Conservation (phyloP, 2,888 invertebrate genomes). For the Lepas anatifera region DNA sequence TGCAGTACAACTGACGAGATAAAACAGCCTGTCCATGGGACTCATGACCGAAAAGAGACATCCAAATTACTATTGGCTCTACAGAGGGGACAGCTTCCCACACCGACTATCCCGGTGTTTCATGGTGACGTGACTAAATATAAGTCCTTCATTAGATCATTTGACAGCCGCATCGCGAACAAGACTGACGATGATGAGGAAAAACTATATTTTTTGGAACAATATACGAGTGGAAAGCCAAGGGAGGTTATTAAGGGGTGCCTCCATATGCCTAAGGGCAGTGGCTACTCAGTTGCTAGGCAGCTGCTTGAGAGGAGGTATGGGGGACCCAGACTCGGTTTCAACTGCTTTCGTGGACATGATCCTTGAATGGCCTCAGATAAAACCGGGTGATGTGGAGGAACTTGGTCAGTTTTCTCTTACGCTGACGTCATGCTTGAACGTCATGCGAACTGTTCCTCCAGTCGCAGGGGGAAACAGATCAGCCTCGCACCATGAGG, state of each 20-base stretch:
- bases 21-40: background rate
- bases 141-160: slow-evolving; percentile 2
- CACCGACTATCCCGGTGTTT: too few species aligned
- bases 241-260: background rate
- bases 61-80: background rate
- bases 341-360: background rate
- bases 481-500: slow-evolving; percentile 11
- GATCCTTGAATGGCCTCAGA: background rate
- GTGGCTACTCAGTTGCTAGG: slow-evolving; percentile 6
- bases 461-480: background rate
- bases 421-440: background rate
- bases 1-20: background rate
- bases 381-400: slow-evolving; percentile 7
- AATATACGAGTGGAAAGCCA: slow-evolving; percentile 9
- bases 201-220: slow-evolving; percentile 1
- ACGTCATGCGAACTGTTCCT: background rate
- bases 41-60: too few species aligned
- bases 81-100: background rate
- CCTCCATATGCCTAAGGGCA: too few species aligned
- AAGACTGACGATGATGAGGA: slow-evolving; percentile 12
- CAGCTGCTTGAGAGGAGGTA: slow-evolving; percentile 5
- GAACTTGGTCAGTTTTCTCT: background rate
- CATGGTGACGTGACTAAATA: slow-evolving; percentile 13
- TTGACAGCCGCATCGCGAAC: background rate
- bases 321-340: background rate